These are phyloP conservation scores for Oreotrochilus melanogaster DNA, from an alignment of 2,113 vertebrate genomes.

Conservation along the genomic window DNA sequence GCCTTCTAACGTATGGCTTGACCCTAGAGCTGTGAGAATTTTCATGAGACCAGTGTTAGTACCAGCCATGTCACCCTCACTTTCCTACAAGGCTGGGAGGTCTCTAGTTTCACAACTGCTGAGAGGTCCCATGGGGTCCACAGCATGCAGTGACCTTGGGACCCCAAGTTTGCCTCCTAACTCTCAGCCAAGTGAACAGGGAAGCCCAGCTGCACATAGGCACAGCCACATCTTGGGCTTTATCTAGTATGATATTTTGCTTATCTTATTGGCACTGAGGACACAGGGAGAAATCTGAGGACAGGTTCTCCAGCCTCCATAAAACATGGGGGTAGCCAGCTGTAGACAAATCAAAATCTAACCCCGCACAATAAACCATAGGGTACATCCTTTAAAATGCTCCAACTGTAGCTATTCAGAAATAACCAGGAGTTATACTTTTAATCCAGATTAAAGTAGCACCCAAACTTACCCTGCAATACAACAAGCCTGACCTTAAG, in stretches of 20 bases:
- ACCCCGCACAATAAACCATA: not conserved
- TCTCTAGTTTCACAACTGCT: not conserved
- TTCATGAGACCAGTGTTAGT: not conserved
- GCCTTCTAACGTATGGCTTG: not conserved
- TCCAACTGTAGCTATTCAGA: not conserved
- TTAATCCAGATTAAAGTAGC: not conserved
- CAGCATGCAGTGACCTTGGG: not conserved
- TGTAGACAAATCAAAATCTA: not conserved
- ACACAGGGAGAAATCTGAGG: not conserved
- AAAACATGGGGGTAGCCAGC: not conserved
- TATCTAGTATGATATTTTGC: not conserved
- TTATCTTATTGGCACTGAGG: not conserved
- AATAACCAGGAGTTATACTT: not conserved
- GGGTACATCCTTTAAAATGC: not conserved
- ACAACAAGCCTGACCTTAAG: not conserved
- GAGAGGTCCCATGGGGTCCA: not conserved
- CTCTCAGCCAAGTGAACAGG: accelerated
- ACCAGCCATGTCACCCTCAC: not conserved
- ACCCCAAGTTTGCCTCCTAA: not conserved
- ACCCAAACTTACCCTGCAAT: not conserved
- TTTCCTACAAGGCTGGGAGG: not conserved
- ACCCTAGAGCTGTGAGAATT: accelerated
- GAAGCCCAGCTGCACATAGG: not conserved
- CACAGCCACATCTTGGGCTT: accelerated
- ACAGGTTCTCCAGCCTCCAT: not conserved